phyloP scores from a whole-genome alignment of 2,888 invertebrate species.

The Habrosyne pyritoides region DNA sequence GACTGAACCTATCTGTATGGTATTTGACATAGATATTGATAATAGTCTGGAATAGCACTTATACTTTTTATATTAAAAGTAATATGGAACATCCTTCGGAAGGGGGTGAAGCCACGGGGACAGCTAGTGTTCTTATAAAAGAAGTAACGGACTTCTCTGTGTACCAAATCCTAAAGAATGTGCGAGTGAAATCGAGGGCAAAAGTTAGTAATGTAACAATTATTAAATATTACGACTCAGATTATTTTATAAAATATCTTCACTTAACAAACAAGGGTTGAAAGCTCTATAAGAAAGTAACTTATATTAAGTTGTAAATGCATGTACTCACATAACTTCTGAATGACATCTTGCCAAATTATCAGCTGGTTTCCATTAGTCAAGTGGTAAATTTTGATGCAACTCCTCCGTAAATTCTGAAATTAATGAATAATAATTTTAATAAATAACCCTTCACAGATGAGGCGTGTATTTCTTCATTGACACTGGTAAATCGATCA shows the following conservation, averaged over 20 bases:
- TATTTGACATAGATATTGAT: no score
- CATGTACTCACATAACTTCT: constrained; percentile 72
- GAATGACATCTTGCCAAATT: constrained; percentile 63
- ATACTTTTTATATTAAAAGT: no score
- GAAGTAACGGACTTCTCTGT: no score
- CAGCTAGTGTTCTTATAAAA: no score
- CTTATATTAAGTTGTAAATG: neutral
- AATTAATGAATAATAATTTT: constrained; percentile 21
- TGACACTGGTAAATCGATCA: no score
- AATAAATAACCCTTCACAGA: neutral
- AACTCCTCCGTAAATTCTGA: constrained; percentile 32
- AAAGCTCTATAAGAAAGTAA: neutral
- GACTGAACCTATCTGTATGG: no score
- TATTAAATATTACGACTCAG: neutral
- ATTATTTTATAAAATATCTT: neutral
- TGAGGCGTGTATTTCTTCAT: neutral
- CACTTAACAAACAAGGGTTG: neutral
- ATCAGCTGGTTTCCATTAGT: constrained; percentile 61
- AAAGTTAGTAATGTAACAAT: no score
- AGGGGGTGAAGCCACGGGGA: no score
- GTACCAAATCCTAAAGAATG: no score
- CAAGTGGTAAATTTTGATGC: constrained; percentile 21
- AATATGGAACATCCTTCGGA: no score
- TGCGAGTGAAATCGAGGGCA: no score
- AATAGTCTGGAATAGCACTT: no score